Evolutionary conservation across 2,113 vertebrate species (phyloP).

Genomic region (Monarcha castaneiventris): DNA sequence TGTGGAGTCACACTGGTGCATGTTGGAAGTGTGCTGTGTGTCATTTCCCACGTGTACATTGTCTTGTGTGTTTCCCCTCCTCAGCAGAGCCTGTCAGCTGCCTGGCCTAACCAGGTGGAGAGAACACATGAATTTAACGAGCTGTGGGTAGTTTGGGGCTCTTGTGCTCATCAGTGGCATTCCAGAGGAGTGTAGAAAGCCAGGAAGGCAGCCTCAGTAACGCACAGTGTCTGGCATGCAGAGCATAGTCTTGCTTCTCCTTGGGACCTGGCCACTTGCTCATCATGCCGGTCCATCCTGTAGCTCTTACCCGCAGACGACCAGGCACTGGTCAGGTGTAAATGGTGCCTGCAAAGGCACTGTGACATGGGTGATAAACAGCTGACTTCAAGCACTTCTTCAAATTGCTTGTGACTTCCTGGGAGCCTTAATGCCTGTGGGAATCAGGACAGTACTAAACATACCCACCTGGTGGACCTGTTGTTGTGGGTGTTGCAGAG

Average conservation of each 20-base stretch:
- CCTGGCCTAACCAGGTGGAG: neutral
- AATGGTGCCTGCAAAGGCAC: neutral
- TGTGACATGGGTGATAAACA: neutral
- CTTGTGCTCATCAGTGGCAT: neutral
- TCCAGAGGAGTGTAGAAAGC: neutral
- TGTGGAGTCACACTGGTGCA: neutral
- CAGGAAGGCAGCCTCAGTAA: neutral
- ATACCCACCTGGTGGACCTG: neutral
- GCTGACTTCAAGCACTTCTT: neutral
- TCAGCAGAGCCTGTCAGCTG: neutral
- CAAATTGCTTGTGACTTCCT: neutral
- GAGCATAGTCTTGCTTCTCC: neutral
- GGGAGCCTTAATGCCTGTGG: neutral
- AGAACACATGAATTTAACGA: neutral
- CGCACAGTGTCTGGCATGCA: neutral
- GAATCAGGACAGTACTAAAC: neutral
- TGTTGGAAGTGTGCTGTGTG: neutral
- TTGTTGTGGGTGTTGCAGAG: neutral
- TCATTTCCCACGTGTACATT: rapidly evolving
- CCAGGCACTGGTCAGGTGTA: too few species aligned
- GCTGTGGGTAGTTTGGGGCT: neutral
- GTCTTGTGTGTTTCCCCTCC: neutral
- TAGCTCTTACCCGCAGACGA: neutral
- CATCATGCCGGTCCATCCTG: rapidly evolving
- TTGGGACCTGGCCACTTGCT: neutral